Evolutionary conservation across 2,888 invertebrate genomes (phyloP).

Genomic region (Octodonta nipae): DNA sequence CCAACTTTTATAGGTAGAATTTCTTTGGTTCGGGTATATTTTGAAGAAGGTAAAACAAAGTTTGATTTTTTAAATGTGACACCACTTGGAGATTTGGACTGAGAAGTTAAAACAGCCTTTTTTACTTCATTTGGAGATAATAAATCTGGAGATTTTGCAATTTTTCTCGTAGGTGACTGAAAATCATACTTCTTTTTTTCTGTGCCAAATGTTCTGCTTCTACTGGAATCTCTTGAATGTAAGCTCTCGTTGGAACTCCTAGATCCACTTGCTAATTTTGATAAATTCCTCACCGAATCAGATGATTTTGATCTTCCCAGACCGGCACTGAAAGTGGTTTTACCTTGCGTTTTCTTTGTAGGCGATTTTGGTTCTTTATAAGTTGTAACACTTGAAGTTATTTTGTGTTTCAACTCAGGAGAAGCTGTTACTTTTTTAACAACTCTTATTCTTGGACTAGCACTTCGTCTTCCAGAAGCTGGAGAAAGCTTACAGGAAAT

Average conservation of each 20-base stretch:
- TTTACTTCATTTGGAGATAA: conserved; percentile 47
- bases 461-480: conserved; percentile 20
- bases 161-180: conserved; percentile 22
- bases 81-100: conserved; percentile 22
- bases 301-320: conserved; percentile 14
- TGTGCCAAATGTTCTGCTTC: conserved; percentile 39
- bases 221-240: conserved; percentile 11
- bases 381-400: conserved; percentile 32
- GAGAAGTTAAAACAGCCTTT: conserved; percentile 28
- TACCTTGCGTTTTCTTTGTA: conserved; percentile 34
- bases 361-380: conserved; percentile 31
- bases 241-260: conserved; percentile 15
- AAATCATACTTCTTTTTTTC: conserved; percentile 41
- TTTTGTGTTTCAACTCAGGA: conserved; percentile 29
- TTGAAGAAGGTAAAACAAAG: conserved; percentile 30
- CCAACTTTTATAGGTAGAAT: conserved; percentile 35
- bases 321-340: conserved; percentile 16
- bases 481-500: conserved; percentile 45
- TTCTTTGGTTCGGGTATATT: conserved; percentile 21
- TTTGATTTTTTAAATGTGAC: conserved; percentile 34
- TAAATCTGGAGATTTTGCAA: conserved; percentile 41
- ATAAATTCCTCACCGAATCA: conserved; percentile 11
- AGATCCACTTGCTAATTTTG: conserved; percentile 6
- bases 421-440: conserved; percentile 27
- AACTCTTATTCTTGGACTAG: conserved; percentile 21